Base-by-base conservation (phyloP, 2,797 vertebrate species). In the Dermochelys coriacea region DNA sequence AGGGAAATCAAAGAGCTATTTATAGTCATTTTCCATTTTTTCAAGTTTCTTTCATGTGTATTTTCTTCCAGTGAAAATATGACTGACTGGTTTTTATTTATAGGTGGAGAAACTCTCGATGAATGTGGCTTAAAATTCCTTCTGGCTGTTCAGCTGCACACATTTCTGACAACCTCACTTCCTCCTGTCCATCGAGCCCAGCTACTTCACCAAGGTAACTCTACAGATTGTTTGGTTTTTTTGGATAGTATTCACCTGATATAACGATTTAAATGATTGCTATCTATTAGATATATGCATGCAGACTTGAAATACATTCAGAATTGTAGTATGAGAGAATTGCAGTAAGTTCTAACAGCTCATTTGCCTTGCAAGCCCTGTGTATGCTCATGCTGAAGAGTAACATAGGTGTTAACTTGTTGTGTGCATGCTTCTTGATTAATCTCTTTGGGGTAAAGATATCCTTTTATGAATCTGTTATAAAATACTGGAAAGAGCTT, bases 41-140 rank as follows among this genome's bases (percentile, higher is more conserved):
- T 74, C 41, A 15, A 15, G 45, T 77, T 27, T 23, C 9, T 71
- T 49, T 49, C 45, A 31, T 77, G 49, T 75, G 25, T 29, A 45
- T 37, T 68, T 47, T 75, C 74, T 41, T 71, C 71, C 15, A 18
- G 27, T 47, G 15, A 77, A 41, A 77, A 49, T 4, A 77, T 29
- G 25, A 37, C 82, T 29, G 25, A 37, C 82, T 75, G 61, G 79
- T 83, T 23, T 19, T 90, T 96, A 29, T 93, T 97, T 97, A 6
- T 97, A 99, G 99, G 99, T 97, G 99, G 99, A 93, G 99, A 99
- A 98, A 99, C 99, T 5, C 98, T 99, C 96, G 99, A 99, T 96
- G 99, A 99, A 89, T 99, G 99, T 95, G 99, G 99, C 47, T 98
- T 99, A 95, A 99, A 99, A 96, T 99, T 99, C 97, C 98, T 99